Evolutionary conservation across 2,797 vertebrate genomes (phyloP).

Genomic region (Amphiprion clarkii): DNA sequence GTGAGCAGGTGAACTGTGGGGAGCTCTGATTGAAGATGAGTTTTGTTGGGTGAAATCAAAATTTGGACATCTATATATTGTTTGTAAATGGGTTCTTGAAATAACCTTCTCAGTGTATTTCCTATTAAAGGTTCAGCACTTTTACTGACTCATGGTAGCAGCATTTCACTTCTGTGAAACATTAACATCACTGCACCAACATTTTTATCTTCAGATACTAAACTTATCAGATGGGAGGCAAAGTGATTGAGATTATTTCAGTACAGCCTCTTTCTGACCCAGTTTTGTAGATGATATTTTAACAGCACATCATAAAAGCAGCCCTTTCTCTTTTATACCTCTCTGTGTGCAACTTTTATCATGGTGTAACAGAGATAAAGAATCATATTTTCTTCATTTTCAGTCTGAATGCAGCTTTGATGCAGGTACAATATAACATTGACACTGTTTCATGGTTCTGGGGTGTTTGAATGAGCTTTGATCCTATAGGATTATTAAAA

Average conservation of each 20-base stretch:
- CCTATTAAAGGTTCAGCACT: too few species aligned
- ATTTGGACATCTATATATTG: too few species aligned
- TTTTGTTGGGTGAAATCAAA: too few species aligned
- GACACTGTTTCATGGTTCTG: background rate
- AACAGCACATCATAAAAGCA: constrained; percentile 47
- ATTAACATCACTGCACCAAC: background rate
- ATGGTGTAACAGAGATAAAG: constrained; percentile 16
- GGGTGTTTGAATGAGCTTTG: background rate
- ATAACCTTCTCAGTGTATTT: too few species aligned
- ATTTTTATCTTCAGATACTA: background rate
- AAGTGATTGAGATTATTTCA: background rate
- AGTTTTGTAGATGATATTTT: background rate
- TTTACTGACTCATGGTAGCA: too few species aligned
- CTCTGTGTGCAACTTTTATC: constrained; percentile 26
- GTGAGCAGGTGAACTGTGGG: too few species aligned
- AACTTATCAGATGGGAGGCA: background rate
- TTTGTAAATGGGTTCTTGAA: too few species aligned
- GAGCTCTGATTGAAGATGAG: too few species aligned
- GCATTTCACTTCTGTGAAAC: background rate
- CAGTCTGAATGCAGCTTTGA: background rate
- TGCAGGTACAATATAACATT: background rate
- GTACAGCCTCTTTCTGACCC: background rate
- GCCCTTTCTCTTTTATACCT: constrained; percentile 12
- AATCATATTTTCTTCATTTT: constrained; percentile 13
- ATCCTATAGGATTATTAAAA: background rate